Conservation (phyloP, 2,797 vertebrate species). For the Pangasius krempfi region DNA sequence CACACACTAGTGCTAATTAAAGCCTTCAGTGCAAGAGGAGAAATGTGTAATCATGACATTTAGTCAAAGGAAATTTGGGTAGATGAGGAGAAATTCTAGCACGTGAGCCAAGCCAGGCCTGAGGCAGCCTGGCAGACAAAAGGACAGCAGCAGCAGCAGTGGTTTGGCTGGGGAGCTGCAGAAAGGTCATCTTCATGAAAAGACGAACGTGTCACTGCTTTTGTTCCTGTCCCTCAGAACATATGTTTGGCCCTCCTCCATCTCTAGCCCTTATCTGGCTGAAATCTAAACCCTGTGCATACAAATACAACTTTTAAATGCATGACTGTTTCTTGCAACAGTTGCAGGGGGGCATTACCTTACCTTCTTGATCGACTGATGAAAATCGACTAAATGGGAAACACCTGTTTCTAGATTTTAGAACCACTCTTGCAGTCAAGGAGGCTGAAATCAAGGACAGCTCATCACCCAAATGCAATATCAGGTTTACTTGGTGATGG, state of each 20-base stretch:
- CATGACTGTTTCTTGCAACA: constrained; percentile 40
- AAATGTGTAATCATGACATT: constrained; percentile 96
- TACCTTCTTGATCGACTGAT: constrained; percentile 40
- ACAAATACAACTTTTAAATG: constrained; percentile 47
- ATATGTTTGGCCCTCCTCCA: constrained; percentile 80
- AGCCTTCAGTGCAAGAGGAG: constrained; percentile 85
- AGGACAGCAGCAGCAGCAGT: constrained; percentile 80
- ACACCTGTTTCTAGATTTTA: constrained; percentile 52
- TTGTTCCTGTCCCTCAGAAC: constrained; percentile 82
- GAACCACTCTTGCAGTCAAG: constrained; percentile 12
- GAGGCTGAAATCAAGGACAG: constrained; percentile 32
- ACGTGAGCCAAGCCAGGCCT: constrained; percentile 77
- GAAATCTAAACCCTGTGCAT: constrained; percentile 72
- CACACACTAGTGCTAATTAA: constrained; percentile 86
- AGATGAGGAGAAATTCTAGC: constrained; percentile 91
- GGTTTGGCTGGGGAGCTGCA: constrained; percentile 73
- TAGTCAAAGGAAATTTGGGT: constrained; percentile 97
- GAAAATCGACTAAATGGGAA: constrained; percentile 37
- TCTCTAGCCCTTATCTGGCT: constrained; percentile 71
- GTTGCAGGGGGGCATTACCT: constrained; percentile 40
- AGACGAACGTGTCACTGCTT: constrained; percentile 85
- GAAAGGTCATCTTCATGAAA: constrained; percentile 92
- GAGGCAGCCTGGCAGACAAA: constrained; percentile 87
- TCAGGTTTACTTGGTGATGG: constrained; percentile 33
- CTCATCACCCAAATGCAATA: constrained; percentile 25